These are phyloP conservation scores for Catostomus latipinnis DNA, from an alignment of 2,797 vertebrate species.

Conservation along the genomic window DNA sequence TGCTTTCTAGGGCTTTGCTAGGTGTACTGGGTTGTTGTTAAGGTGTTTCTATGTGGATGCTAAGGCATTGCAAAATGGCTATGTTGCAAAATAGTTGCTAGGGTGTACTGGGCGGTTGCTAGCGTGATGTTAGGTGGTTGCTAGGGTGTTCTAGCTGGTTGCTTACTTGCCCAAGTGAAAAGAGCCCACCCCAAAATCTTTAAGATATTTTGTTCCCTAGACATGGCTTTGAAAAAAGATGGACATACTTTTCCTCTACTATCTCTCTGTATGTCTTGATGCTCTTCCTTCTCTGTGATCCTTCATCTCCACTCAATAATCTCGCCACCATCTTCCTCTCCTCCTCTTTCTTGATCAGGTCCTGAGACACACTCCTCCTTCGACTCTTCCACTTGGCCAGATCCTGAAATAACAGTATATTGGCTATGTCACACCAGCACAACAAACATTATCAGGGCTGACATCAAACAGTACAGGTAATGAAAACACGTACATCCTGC, in stretches of 20 bases:
- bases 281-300: slow-evolving; percentile 87
- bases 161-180: too few species aligned
- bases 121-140: too few species aligned
- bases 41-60: too few species aligned
- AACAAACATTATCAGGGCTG: not conserved
- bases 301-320: slow-evolving; percentile 78
- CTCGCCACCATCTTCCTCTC: slow-evolving; percentile 96
- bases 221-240: not conserved
- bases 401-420: slow-evolving; percentile 76
- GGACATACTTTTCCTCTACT: slow-evolving; percentile 92
- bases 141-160: too few species aligned
- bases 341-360: slow-evolving; percentile 96
- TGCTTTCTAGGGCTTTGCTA: too few species aligned
- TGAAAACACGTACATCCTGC: slow-evolving; percentile 88
- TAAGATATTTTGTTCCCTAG: not conserved
- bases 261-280: slow-evolving; percentile 99
- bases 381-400: slow-evolving; percentile 95
- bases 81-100: too few species aligned
- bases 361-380: slow-evolving; percentile 93
- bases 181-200: too few species aligned
- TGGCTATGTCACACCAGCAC: not conserved
- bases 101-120: too few species aligned
- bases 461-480: not conserved
- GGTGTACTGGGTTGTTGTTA: too few species aligned
- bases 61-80: too few species aligned